phyloP scores from a whole-genome alignment of 1,140 invertebrate species.

The Panagrolaimus sp. region DNA sequence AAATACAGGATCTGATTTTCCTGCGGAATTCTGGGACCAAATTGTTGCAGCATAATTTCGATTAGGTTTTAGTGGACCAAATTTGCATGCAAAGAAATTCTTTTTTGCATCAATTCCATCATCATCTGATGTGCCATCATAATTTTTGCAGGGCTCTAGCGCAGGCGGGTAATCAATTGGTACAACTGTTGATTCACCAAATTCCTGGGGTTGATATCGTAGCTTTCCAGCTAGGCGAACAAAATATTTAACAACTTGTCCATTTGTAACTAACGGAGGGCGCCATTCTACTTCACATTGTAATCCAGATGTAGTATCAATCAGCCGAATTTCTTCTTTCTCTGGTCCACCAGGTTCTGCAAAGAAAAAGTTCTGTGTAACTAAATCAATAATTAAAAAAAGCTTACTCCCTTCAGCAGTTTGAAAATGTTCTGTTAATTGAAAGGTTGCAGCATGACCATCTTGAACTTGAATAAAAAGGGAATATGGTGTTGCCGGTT shows the following conservation, averaged over 20 bases:
- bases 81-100: conserved; percentile 52
- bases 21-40: conserved; percentile 56
- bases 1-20: conserved; percentile 32
- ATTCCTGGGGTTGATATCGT: conserved; percentile 24
- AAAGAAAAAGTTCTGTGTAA: not conserved
- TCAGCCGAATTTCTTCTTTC: conserved; percentile 39
- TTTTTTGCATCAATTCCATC: not conserved
- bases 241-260: conserved; percentile 28
- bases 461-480: conserved; percentile 46
- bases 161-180: conserved; percentile 9
- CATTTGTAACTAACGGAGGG: conserved; percentile 21
- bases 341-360: conserved; percentile 16
- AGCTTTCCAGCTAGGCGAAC: conserved; percentile 24
- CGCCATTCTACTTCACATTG: conserved; percentile 45
- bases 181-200: not conserved
- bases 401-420: conserved; percentile 42
- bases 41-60: conserved; percentile 55
- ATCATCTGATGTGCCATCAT: not conserved
- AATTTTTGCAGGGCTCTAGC: not conserved
- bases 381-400: not conserved
- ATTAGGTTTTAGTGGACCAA: conserved; percentile 58
- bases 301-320: conserved; percentile 34
- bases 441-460: conserved; percentile 47
- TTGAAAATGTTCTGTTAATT: conserved; percentile 46
- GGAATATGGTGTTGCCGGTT: conserved; percentile 54